phyloP scores from a whole-genome alignment of 2,797 vertebrate genomes.

The Myiotriccus ornatus region DNA sequence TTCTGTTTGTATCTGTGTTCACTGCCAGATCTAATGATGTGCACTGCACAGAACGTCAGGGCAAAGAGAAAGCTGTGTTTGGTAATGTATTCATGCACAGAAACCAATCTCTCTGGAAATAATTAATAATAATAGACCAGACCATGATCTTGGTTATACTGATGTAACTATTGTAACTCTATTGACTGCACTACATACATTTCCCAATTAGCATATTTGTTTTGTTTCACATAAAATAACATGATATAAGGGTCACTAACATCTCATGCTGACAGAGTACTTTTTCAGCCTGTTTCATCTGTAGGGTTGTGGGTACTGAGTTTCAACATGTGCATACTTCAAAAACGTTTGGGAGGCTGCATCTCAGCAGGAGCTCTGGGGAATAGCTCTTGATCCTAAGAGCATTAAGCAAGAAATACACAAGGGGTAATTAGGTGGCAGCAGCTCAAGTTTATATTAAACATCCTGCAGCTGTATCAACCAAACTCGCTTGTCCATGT shows the following conservation, averaged over 20 bases:
- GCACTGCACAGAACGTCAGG: not conserved
- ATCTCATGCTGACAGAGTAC: not conserved
- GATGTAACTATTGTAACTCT: not conserved
- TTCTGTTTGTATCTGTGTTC: not conserved
- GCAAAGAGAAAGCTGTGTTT: not conserved
- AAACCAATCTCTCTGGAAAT: not conserved
- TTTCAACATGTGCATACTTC: constrained; percentile 17
- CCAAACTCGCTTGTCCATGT: not conserved
- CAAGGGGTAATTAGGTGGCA: constrained; percentile 44
- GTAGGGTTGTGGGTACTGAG: not conserved
- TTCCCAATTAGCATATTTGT: constrained; percentile 8
- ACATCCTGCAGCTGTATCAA: constrained; percentile 44
- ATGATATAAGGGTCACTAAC: not conserved
- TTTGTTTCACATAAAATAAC: constrained; percentile 1
- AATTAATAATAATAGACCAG: not conserved
- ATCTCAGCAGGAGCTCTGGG: constrained; percentile 33
- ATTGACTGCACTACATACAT: not conserved
- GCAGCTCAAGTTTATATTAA: constrained; percentile 40
- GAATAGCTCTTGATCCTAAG: constrained; percentile 53
- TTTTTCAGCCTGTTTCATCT: constrained; percentile 26
- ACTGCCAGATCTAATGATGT: not conserved
- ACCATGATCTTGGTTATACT: not conserved
- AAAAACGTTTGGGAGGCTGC: constrained; percentile 1
- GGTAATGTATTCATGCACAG: not conserved
- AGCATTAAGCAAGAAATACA: constrained; percentile 43